A percentile compares a stretch with the other conserved stretches of the same genome.
Conservation (phyloP, 2,113 vertebrate genomes). For the Alectura lathami region DNA sequence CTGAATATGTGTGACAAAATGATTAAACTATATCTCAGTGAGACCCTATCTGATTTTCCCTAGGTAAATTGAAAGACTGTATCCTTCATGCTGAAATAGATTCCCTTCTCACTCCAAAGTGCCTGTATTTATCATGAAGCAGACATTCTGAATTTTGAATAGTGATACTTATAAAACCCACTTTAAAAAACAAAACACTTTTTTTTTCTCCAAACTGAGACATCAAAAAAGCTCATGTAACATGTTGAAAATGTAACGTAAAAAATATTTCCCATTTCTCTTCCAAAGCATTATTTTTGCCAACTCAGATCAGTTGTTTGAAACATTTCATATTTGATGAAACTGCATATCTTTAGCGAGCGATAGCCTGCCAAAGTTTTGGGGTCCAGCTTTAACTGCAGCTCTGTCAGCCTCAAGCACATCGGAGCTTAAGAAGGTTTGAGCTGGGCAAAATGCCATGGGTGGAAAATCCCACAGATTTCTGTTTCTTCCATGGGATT, state of each 20-base stretch:
- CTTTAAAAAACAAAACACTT: background rate
- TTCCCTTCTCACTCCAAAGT: background rate
- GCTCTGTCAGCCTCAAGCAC: background rate
- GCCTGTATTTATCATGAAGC: background rate
- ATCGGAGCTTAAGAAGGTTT: background rate
- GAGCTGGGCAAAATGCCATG: background rate
- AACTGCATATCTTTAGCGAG: background rate
- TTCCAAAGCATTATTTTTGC: background rate
- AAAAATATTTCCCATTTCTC: background rate
- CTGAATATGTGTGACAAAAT: background rate
- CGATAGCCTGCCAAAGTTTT: background rate
- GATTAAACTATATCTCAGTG: background rate
- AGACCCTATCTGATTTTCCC: background rate
- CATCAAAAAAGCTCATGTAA: background rate
- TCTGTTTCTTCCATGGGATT: constrained; percentile 21
- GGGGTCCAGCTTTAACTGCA: background rate
- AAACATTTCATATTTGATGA: background rate
- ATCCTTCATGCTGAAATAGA: background rate
- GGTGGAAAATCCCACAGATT: background rate
- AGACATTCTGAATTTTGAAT: background rate
- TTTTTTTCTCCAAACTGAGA: background rate
- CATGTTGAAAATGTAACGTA: background rate
- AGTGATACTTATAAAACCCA: background rate
- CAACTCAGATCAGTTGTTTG: background rate
- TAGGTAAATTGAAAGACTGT: background rate